Evolutionary conservation across 2,797 vertebrate species (phyloP).

Genomic region (Neosalanx taihuensis): DNA sequence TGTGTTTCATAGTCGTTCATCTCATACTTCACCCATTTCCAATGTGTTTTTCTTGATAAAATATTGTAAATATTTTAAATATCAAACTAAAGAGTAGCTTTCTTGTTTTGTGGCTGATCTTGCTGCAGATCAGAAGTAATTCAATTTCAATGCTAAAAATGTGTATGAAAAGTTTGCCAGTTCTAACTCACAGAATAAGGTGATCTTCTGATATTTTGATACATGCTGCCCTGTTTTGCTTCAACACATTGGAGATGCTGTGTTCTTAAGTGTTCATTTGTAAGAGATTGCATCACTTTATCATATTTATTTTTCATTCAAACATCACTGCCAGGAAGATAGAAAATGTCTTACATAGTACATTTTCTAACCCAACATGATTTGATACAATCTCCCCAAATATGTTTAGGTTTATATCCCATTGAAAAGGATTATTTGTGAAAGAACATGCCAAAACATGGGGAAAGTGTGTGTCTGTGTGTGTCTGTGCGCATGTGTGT

Average conservation of each 20-base stretch:
- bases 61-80: conserved; percentile 20
- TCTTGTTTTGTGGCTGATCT: no score
- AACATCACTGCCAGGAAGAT: conserved; percentile 13
- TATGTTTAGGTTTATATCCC: conserved; percentile 31
- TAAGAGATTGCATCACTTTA: conserved; percentile 67
- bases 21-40: conserved; percentile 52
- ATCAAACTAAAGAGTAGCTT: neutral
- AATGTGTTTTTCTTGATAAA: conserved; percentile 37
- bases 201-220: conserved; percentile 9
- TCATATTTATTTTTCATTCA: conserved; percentile 15
- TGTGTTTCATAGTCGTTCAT: conserved; percentile 39
- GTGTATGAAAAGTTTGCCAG: neutral
- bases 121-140: no score
- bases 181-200: neutral
- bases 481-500: neutral
- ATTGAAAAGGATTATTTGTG: conserved; percentile 35
- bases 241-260: conserved; percentile 35
- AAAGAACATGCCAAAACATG: conserved; percentile 60
- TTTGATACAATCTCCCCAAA: conserved; percentile 61
- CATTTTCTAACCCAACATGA: conserved; percentile 2
- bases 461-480: conserved; percentile 21
- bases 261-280: conserved; percentile 27
- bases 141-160: no score
- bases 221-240: conserved; percentile 20
- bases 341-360: neutral